A percentile compares a stretch with the other conserved stretches of the same genome.
These are phyloP conservation scores for Pelodytes ibericus DNA, from an alignment of 2,797 vertebrate species.

Conservation along the genomic window DNA sequence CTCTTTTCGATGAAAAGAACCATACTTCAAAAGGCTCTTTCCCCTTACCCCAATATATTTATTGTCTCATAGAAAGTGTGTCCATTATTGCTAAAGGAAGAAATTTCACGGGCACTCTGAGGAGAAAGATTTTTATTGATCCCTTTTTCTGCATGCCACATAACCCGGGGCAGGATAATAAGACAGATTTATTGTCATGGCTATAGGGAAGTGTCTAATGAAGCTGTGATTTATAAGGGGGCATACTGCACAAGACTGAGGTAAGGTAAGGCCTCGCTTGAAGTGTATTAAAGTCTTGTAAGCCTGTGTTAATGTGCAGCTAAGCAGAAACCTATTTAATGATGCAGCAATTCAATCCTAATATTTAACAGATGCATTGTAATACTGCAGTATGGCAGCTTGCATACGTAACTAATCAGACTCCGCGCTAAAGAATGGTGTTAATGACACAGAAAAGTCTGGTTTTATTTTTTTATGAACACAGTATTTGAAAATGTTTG, in stretches of 20 bases:
- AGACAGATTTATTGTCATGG: conserved; percentile 34
- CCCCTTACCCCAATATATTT: conserved; percentile 25
- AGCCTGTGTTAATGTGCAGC: conserved; percentile 12
- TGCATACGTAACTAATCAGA: conserved; percentile 6
- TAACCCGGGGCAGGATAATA: conserved; percentile 15
- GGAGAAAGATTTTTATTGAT: conserved; percentile 25
- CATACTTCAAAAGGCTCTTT: conserved; percentile 31
- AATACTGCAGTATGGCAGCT: not conserved
- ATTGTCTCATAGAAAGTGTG: conserved; percentile 41
- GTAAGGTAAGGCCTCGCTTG: not conserved
- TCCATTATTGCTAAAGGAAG: conserved; percentile 30
- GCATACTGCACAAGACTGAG: conserved; percentile 11
- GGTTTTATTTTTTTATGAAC: not conserved
- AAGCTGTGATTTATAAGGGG: conserved; percentile 39
- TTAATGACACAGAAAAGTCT: not conserved
- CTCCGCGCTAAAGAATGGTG: not conserved
- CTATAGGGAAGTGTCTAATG: conserved; percentile 33
- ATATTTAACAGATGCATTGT: conserved; percentile 42
- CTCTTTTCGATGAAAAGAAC: not conserved
- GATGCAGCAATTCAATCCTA: conserved; percentile 22
- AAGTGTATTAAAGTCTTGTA: conserved; percentile 42
- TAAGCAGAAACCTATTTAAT: conserved; percentile 22
- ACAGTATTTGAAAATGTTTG: not conserved
- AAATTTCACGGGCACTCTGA: conserved; percentile 39
- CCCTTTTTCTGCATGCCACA: conserved; percentile 3